Percentiles rank a stretch among this genome's conserved stretches.
phyloP scores from a whole-genome alignment of 2,888 invertebrate genomes.

The Ctena decussata region DNA sequence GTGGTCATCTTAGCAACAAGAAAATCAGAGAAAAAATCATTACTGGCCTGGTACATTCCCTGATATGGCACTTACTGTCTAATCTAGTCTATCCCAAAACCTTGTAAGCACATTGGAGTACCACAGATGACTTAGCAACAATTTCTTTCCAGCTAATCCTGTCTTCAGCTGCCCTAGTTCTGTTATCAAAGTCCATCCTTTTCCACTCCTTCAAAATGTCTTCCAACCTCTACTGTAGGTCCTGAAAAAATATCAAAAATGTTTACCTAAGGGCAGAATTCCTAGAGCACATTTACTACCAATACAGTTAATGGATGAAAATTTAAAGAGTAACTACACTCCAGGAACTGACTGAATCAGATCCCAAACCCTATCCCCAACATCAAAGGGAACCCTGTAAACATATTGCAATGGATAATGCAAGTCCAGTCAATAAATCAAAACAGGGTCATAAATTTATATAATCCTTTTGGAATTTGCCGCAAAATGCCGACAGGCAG shows the following conservation, averaged over 20 bases:
- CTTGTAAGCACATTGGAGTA: too few relatives aligned
- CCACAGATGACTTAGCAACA: too few relatives aligned
- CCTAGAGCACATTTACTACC: neutral
- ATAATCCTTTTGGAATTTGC: neutral
- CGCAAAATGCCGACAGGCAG: neutral
- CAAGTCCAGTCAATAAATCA: neutral
- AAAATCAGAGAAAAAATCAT: neutral
- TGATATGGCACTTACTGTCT: neutral
- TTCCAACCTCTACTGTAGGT: too few relatives aligned
- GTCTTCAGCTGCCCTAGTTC: too few relatives aligned
- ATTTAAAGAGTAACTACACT: too few relatives aligned
- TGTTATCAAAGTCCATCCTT: too few relatives aligned
- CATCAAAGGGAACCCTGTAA: conserved; percentile 1
- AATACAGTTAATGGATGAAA: conserved; percentile 12
- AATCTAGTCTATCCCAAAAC: too few relatives aligned
- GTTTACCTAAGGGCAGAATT: neutral
- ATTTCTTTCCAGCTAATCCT: too few relatives aligned
- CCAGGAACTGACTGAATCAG: too few relatives aligned
- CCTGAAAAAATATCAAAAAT: neutral
- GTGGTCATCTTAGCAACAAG: neutral
- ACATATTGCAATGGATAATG: neutral
- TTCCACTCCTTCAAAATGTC: too few relatives aligned
- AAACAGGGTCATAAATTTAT: conserved; percentile 6
- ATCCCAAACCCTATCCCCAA: too few relatives aligned
- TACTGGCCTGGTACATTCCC: conserved; percentile 6